These are phyloP conservation scores for Sicus ferrugineus DNA, from an alignment of 2,888 invertebrate species.

Conservation along the genomic window DNA sequence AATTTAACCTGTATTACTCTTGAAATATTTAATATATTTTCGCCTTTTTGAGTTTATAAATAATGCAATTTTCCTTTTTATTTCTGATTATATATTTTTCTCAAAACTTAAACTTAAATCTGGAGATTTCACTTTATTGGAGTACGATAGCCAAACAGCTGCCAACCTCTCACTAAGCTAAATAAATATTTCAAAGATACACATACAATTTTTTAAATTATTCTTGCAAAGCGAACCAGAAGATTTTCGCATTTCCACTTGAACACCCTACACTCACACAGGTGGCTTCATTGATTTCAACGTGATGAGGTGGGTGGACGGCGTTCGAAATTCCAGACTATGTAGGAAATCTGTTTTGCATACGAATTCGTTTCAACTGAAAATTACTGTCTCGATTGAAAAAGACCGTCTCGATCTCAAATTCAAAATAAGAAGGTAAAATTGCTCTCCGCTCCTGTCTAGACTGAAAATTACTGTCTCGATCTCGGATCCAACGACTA, in stretches of 20 bases:
- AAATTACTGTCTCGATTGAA: too few relatives aligned
- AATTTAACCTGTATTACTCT: too few relatives aligned
- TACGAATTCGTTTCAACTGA: too few relatives aligned
- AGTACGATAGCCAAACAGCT: conserved; percentile 14
- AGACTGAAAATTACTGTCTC: too few relatives aligned
- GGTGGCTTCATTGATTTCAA: neutral
- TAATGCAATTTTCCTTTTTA: neutral
- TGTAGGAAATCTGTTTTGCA: too few relatives aligned
- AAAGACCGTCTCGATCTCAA: too few relatives aligned
- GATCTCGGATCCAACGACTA: too few relatives aligned
- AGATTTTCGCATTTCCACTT: conserved; percentile 27
- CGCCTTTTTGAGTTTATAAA: neutral
- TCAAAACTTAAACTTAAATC: neutral
- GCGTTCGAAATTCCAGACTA: too few relatives aligned
- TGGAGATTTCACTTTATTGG: conserved; percentile 1
- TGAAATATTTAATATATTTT: neutral
- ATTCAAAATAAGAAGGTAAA: too few relatives aligned
- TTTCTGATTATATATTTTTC: neutral
- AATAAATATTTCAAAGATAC: conserved; percentile 17
- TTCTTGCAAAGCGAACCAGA: conserved; percentile 18
- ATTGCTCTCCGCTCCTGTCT: too few relatives aligned
- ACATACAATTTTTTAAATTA: conserved; percentile 26
- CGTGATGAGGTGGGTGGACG: neutral
- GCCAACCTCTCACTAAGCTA: conserved; percentile 24
- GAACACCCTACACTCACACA: neutral